Percentiles rank a stretch among this genome's conserved stretches.
These are phyloP conservation scores for Pogonus chalceus DNA, from an alignment of 1,140 invertebrate genomes.

Conservation along the genomic window DNA sequence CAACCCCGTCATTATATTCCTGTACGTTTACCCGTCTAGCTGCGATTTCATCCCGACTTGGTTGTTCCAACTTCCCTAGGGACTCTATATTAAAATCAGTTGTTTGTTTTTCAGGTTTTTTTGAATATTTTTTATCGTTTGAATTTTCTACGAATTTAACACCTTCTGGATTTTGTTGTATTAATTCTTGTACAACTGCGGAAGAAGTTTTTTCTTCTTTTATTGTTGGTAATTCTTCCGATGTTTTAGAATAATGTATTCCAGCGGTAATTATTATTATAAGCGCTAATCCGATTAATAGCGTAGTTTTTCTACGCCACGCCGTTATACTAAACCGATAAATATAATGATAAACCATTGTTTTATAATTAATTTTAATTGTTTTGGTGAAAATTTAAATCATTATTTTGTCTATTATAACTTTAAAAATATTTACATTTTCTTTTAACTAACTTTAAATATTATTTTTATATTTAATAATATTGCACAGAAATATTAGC, in stretches of 20 bases:
- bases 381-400: too few species aligned
- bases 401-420: too few species aligned
- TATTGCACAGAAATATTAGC: too few species aligned
- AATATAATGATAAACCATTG: slow-evolving; percentile 18
- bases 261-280: slow-evolving; percentile 27
- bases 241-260: slow-evolving; percentile 27
- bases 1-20: slow-evolving; percentile 7
- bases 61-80: slow-evolving; percentile 14
- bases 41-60: slow-evolving; percentile 11
- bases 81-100: slow-evolving; percentile 7
- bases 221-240: slow-evolving; percentile 7
- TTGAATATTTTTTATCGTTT: slow-evolving; percentile 3
- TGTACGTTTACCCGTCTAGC: neutral
- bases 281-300: slow-evolving; percentile 24
- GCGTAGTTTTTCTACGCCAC: slow-evolving; percentile 29
- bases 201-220: neutral
- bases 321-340: slow-evolving; percentile 25
- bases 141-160: slow-evolving; percentile 16
- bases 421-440: too few species aligned
- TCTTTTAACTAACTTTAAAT: too few species aligned
- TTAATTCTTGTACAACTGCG: slow-evolving; percentile 10
- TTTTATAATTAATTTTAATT: too few species aligned
- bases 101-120: slow-evolving; percentile 8
- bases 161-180: slow-evolving; percentile 13
- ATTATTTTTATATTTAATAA: too few species aligned